These are phyloP conservation scores for Rotaria magnacalcarata DNA, from an alignment of 2,888 invertebrate species.

Conservation along the genomic window DNA sequence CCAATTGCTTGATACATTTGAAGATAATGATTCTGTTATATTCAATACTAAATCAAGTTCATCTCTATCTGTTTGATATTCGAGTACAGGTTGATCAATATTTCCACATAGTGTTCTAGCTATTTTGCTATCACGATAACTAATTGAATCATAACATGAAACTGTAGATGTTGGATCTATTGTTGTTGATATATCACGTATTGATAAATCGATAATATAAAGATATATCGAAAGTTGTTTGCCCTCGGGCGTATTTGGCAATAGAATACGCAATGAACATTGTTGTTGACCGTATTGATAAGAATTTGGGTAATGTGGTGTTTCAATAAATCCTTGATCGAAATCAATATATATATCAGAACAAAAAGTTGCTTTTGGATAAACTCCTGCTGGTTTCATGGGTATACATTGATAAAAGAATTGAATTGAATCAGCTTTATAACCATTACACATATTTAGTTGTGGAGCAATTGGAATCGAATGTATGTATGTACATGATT, in stretches of 20 bases:
- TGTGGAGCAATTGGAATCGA: neutral
- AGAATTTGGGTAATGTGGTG: neutral
- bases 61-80: neutral
- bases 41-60: neutral
- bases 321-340: neutral
- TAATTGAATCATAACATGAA: conserved; percentile 15
- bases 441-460: neutral
- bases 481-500: neutral
- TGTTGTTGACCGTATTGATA: neutral
- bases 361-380: neutral
- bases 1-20: neutral
- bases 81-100: neutral
- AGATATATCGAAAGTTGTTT: neutral
- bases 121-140: neutral
- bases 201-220: neutral
- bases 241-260: neutral
- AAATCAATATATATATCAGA: neutral
- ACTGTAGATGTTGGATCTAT: neutral
- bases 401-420: conserved; percentile 8
- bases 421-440: neutral
- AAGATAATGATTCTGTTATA: neutral
- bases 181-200: neutral
- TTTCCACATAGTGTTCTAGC: neutral
- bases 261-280: neutral
- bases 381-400: neutral